These are phyloP conservation scores for Pomatostomus ruficeps DNA, from an alignment of 2,113 vertebrate genomes.

Conservation along the genomic window DNA sequence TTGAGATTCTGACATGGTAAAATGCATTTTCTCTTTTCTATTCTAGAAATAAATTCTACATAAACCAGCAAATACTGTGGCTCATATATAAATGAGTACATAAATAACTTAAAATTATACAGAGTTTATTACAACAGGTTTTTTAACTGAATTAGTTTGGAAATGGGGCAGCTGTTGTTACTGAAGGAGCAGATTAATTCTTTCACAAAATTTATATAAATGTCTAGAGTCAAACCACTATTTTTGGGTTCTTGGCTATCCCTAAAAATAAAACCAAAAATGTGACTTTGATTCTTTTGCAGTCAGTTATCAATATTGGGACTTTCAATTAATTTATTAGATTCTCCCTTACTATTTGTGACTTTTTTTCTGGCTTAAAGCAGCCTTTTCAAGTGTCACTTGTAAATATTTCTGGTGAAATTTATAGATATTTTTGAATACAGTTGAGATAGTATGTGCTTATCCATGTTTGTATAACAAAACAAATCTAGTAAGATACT, in stretches of 20 bases:
- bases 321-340: not conserved
- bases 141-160: not conserved
- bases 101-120: not conserved
- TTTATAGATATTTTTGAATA: constrained; percentile 41
- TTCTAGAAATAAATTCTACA: not conserved
- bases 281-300: not conserved
- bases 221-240: not conserved
- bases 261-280: not conserved
- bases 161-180: not conserved
- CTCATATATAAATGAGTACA: not conserved
- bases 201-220: not conserved
- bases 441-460: not conserved
- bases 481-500: not conserved
- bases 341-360: not conserved
- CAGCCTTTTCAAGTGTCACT: not conserved
- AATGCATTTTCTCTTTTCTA: not conserved
- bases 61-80: not conserved
- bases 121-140: not conserved
- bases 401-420: constrained; percentile 21
- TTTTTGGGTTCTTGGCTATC: not conserved
- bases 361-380: not conserved
- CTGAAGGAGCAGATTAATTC: not conserved
- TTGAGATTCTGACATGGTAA: not conserved
- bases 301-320: not conserved
- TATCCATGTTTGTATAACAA: not conserved